Base-by-base conservation (phyloP, 2,797 vertebrate species). In the Phataginus tetradactyla region DNA sequence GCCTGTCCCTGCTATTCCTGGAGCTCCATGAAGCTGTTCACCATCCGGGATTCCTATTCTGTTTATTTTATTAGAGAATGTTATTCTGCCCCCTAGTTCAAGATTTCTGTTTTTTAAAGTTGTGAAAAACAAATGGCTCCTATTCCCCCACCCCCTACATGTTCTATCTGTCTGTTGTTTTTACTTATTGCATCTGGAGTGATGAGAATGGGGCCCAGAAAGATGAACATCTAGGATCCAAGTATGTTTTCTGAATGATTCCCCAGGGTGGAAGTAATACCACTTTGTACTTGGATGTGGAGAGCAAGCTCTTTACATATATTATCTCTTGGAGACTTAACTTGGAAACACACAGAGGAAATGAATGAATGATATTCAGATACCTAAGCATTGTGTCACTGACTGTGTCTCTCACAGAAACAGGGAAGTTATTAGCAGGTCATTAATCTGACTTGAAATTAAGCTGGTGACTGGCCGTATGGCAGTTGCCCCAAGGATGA, bases 61-160 rank as follows among this genome's bases (percentile, higher is more conserved):
- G 21, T 86, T 90, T 69, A 27, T 92, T 94, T 91, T 57, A 72
- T 91, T 57, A 72, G 32, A 96, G 85, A 87, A 90, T n/a, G 64
- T 91, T 69, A 34, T 69, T 92, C 39, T 88, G 21, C 55, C 72
- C 49, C 10, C n/a, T 11, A 49, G 69, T 86, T 97, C 55, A 69
- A 95, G 63, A 84, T 96, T 92, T 71, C 66, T 74, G 51, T n/a
- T 92, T 66, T 77, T 80, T 66, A 20, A 81, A 95, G 53, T 71
- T 0, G 4, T 86, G 90, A 61, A 79, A 91, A 71, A 64, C 59
- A 64, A 92, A 34, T 49, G 84, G 27, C 71, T 17, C 10, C 34
- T 64, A 9, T 45, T 45, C 4, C 32, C 53, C 39, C 7, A 5
- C 42, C 21, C 45, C 10, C 11, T 11, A 45, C 37, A 37, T 10